Conservation (phyloP, 2,797 vertebrate genomes). For the Graptemys geographica region DNA sequence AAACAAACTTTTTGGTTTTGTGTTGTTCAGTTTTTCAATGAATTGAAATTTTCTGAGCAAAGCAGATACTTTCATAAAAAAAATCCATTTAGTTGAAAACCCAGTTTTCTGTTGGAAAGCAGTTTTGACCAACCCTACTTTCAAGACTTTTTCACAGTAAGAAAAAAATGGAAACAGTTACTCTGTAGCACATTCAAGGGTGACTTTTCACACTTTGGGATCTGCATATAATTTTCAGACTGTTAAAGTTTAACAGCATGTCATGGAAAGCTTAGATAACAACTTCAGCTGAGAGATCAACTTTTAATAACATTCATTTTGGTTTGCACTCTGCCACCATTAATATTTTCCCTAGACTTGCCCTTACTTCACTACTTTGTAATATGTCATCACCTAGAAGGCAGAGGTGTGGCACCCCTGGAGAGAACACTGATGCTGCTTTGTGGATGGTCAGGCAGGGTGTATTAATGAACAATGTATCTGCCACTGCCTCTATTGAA, state of each 20-base stretch:
- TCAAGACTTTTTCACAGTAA: background rate
- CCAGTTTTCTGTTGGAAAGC: background rate
- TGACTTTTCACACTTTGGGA: background rate
- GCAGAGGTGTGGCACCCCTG: constrained; percentile 33
- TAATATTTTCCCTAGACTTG: background rate
- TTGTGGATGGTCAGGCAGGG: background rate
- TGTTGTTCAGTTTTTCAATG: background rate
- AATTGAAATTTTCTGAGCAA: background rate
- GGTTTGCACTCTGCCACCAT: background rate
- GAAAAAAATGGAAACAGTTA: background rate
- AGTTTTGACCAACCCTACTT: background rate
- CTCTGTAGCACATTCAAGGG: background rate
- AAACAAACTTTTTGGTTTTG: background rate
- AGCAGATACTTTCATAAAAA: rapidly evolving
- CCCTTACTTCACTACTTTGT: background rate
- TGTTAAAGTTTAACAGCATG: background rate
- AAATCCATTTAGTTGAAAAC: background rate
- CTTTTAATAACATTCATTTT: constrained; percentile 10
- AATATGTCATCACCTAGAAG: background rate
- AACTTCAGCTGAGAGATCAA: background rate
- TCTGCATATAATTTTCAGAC: background rate
- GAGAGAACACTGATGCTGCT: constrained; percentile 6
- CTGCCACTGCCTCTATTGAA: background rate
- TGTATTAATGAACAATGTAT: background rate
- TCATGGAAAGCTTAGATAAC: background rate